phyloP scores from a whole-genome alignment of 37 sponge, comb jelly and placozoan genomes.

The Halichondria panicea region DNA sequence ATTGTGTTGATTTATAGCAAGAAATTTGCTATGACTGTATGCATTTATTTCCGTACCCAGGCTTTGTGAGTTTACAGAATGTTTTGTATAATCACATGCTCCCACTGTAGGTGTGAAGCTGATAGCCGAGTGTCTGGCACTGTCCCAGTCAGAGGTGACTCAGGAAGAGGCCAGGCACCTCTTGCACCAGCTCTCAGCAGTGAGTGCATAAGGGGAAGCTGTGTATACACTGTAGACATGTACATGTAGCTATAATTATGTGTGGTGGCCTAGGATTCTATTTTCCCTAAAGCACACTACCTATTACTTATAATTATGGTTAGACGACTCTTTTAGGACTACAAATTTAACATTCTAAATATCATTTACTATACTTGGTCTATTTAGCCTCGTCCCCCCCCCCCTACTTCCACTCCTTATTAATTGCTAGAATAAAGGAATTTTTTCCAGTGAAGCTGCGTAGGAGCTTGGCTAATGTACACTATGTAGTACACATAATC shows the following conservation, averaged over 20 bases:
- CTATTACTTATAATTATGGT: neutral
- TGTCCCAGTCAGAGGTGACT: conserved; percentile 47
- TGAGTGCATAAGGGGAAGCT: conserved; percentile 4
- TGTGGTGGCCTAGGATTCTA: no score
- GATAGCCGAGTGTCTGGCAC: conserved; percentile 89
- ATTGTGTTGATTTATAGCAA: neutral
- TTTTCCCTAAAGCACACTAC: no score
- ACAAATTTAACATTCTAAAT: neutral
- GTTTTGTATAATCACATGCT: neutral
- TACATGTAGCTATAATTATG: no score
- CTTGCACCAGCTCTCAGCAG: conserved; percentile 53
- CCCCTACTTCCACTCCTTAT: no score
- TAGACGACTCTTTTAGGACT: neutral
- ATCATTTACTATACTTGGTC: no score
- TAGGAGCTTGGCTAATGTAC: no score
- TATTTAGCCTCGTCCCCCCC: no score
- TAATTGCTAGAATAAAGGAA: no score
- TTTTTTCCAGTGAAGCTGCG: no score
- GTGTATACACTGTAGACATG: no score
- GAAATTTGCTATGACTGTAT: neutral
- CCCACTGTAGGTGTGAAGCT: conserved; percentile 65
- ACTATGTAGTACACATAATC: no score
- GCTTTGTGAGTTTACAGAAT: no score
- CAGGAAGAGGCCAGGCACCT: conserved; percentile 69
- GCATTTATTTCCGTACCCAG: conserved; percentile 4